Conservation (phyloP, 2,797 vertebrate genomes). For the Zalophus californianus region DNA sequence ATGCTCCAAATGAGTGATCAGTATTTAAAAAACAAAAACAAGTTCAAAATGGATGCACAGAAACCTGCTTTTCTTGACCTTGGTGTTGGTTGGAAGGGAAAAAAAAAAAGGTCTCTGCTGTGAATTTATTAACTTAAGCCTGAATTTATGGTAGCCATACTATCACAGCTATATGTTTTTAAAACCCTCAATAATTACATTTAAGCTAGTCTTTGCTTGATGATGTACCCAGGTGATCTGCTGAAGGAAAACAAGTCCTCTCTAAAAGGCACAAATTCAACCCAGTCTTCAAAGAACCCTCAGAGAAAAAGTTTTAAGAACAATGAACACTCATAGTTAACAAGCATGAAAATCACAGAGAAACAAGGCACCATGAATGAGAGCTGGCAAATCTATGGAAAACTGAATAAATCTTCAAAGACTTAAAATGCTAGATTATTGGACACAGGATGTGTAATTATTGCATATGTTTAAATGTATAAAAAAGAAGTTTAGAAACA, state of each 20-base stretch:
- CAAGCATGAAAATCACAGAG: background rate
- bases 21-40: background rate
- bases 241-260: background rate
- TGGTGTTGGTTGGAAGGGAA: background rate
- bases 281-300: background rate
- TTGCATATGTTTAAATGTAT: background rate
- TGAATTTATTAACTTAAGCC: background rate
- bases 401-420: background rate
- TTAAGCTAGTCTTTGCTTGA: background rate
- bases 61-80: background rate
- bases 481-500: background rate
- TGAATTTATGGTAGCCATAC: background rate
- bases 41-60: background rate
- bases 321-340: background rate
- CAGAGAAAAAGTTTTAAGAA: background rate
- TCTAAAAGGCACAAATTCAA: background rate
- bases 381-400: background rate
- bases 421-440: background rate
- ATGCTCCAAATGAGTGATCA: background rate
- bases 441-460: background rate
- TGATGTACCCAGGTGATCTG: background rate
- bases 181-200: slow-evolving; percentile 14
- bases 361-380: background rate
- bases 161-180: background rate
- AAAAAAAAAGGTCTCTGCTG: background rate